These are phyloP conservation scores for Caenorhabditis zanzibari DNA, from an alignment of 2,888 invertebrate species.

Conservation along the genomic window DNA sequence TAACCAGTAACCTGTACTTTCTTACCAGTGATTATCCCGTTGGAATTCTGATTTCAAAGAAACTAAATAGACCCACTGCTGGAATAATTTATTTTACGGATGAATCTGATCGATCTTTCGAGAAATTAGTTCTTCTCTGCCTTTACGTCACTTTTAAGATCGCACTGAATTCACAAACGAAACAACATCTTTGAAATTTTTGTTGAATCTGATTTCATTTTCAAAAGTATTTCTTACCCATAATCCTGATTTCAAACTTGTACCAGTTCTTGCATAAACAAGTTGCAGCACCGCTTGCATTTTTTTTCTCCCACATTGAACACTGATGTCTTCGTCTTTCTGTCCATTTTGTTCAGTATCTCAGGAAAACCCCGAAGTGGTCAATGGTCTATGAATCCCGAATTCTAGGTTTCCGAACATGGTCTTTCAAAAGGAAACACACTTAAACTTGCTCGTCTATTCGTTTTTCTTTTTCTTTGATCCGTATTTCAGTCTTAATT, in stretches of 20 bases:
- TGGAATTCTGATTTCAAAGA: neutral
- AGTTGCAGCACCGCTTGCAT: neutral
- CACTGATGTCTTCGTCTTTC: slow-evolving; percentile 35
- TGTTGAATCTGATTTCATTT: no score
- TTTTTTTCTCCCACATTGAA: slow-evolving; percentile 19
- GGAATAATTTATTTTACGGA: no score
- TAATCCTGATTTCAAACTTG: neutral
- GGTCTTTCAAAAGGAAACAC: neutral
- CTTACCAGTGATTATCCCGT: neutral
- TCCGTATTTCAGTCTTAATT: no score
- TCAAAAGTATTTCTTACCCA: no score
- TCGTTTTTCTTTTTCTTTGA: neutral
- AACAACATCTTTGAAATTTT: no score
- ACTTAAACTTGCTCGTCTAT: no score
- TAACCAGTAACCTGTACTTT: no score
- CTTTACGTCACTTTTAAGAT: no score
- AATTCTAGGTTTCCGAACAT: neutral
- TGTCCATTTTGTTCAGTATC: slow-evolving; percentile 10
- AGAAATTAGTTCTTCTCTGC: neutral
- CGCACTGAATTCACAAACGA: no score
- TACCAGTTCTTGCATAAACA: no score
- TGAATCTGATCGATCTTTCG: slow-evolving; percentile 16
- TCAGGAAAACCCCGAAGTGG: neutral
- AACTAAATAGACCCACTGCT: no score
- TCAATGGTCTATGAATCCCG: slow-evolving; percentile 11